A percentile compares a stretch with the other conserved stretches of the same genome.
Evolutionary conservation across 2,797 vertebrate genomes (phyloP).

Genomic region (Kryptopterus vitreolus): DNA sequence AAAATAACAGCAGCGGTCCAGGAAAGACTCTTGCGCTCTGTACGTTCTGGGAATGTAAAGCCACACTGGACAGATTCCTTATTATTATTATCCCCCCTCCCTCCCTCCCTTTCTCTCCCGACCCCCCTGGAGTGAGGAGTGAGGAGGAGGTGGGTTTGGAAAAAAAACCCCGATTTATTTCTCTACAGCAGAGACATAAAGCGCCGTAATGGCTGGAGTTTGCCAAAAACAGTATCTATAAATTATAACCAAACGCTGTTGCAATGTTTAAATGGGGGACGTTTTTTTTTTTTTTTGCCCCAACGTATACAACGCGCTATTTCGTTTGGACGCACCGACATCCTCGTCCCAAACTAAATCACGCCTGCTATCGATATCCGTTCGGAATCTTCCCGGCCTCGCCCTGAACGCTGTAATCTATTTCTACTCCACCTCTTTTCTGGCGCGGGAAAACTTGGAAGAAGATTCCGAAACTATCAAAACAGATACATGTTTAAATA

Average conservation of each 20-base stretch:
- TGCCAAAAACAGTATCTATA: slow-evolving; percentile 52
- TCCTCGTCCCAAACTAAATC: slow-evolving; percentile 31
- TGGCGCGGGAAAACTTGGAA: slow-evolving; percentile 23
- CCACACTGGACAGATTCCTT: slow-evolving; percentile 1
- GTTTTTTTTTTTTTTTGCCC: slow-evolving; percentile 36
- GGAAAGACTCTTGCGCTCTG: slow-evolving; percentile 40
- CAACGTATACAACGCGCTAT: slow-evolving; percentile 39
- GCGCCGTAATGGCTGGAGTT: slow-evolving; percentile 31
- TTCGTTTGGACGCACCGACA: slow-evolving; percentile 48
- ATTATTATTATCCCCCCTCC: no score
- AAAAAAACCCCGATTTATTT: slow-evolving; percentile 45
- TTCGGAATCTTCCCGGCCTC: slow-evolving; percentile 35
- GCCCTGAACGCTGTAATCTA: not conserved
- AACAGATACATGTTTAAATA: not conserved
- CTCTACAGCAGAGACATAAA: slow-evolving; percentile 33
- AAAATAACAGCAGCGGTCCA: slow-evolving; percentile 43
- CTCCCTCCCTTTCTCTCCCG: no score
- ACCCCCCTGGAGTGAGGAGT: not conserved
- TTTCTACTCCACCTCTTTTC: slow-evolving; percentile 20
- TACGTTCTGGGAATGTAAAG: slow-evolving; percentile 48
- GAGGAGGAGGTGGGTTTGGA: no score
- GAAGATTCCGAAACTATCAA: not conserved
- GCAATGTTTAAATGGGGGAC: slow-evolving; percentile 45
- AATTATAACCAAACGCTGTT: slow-evolving; percentile 48
- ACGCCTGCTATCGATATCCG: slow-evolving; percentile 41